phyloP scores from a whole-genome alignment of 2,797 vertebrate species.

The Sternarchorhynchus goeldii region DNA sequence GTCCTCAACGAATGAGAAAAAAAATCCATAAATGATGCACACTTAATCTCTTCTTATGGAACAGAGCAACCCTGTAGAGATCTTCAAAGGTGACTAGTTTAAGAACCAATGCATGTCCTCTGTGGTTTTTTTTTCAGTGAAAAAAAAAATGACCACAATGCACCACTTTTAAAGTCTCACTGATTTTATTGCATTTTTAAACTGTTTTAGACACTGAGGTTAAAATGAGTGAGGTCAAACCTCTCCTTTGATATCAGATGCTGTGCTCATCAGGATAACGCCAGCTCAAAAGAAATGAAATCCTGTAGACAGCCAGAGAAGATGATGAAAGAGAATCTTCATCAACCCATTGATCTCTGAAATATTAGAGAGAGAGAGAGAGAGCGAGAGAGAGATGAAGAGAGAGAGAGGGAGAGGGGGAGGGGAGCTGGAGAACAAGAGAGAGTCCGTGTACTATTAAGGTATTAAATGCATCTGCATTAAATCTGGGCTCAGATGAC shows the following conservation, averaged over 20 bases:
- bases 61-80: neutral
- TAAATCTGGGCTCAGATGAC: constrained; percentile 8
- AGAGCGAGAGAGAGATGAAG: neutral
- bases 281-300: constrained; percentile 53
- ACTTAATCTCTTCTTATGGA: neutral
- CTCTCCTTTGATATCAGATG: constrained; percentile 52
- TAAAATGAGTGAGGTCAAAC: constrained; percentile 59
- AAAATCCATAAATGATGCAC: neutral
- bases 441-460: constrained; percentile 20
- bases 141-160: constrained; percentile 6
- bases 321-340: constrained; percentile 61
- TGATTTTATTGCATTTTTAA: constrained; percentile 33
- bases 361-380: constrained; percentile 45
- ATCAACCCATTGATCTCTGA: constrained; percentile 46
- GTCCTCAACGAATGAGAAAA: neutral
- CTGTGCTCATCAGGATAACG: constrained; percentile 53
- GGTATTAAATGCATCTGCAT: constrained; percentile 28
- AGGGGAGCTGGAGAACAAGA: neutral
- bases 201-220: constrained; percentile 48
- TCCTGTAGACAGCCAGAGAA: constrained; percentile 43
- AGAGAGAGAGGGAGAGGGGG: too few species aligned
- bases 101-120: neutral
- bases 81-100: neutral
- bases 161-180: constrained; percentile 15
- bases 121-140: constrained; percentile 10